Evolutionary conservation across 2,797 vertebrate genomes (phyloP).

Genomic region (Chrysocyon brachyurus): DNA sequence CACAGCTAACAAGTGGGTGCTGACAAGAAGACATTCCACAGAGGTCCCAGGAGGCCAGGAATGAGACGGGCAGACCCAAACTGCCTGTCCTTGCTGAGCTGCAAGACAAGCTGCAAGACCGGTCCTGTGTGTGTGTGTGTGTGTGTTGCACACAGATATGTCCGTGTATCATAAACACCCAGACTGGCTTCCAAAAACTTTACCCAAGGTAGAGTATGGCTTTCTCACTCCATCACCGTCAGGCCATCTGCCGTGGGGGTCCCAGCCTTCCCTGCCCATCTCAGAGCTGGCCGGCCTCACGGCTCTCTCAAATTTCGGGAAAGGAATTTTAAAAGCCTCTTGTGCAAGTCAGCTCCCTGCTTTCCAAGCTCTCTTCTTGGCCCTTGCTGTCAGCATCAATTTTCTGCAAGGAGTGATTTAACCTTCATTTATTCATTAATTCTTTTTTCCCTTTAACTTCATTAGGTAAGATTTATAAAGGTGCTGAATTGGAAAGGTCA

Average conservation of each 20-base stretch:
- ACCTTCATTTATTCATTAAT: conserved; percentile 85
- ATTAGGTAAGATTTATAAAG: conserved; percentile 90
- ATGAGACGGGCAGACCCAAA: conserved; percentile 5
- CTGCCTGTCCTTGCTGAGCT: background rate
- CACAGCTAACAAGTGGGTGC: background rate
- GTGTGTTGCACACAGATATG: rapidly evolving
- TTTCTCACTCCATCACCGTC: background rate
- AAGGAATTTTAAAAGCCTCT: conserved; percentile 81
- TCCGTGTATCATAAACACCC: background rate
- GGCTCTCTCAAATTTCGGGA: conserved; percentile 55
- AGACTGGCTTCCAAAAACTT: background rate
- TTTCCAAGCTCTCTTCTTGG: conserved; percentile 75
- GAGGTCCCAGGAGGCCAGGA: conserved; percentile 18
- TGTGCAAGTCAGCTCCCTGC: conserved; percentile 58
- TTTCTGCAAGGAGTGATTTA: conserved; percentile 88
- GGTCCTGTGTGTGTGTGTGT: background rate
- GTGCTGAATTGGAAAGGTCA: conserved; percentile 88
- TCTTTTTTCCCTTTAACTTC: conserved; percentile 86
- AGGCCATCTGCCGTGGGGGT: conserved; percentile 38
- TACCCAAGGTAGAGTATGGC: background rate
- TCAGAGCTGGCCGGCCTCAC: background rate
- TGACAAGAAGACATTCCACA: background rate
- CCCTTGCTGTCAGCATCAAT: conserved; percentile 82
- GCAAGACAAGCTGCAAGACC: no score
- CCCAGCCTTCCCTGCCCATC: background rate